phyloP scores from a whole-genome alignment of 30 jellyfish, hydroid and myxozoan genomes.

The Turritopsis rubra region DNA sequence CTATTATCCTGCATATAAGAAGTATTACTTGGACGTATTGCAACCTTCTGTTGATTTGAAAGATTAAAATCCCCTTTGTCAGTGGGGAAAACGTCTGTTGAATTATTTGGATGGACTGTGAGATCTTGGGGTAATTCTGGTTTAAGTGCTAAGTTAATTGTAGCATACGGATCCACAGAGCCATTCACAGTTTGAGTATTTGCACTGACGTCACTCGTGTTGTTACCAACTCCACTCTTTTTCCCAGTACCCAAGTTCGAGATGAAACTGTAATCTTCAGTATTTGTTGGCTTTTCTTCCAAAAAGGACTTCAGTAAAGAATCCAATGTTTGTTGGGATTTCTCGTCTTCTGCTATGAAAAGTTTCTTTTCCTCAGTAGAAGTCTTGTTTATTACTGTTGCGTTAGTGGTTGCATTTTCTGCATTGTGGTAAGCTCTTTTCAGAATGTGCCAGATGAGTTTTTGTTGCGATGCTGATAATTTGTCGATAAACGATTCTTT shows the following conservation, averaged over 20 bases:
- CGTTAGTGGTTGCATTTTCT: constrained; percentile 3
- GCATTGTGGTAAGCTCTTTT: constrained; percentile 23
- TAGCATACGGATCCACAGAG: constrained; percentile 1
- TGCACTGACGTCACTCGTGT: neutral
- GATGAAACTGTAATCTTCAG: neutral
- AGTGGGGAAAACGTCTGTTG: constrained; percentile 6
- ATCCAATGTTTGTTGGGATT: neutral
- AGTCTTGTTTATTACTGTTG: neutral
- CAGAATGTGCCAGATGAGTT: constrained; percentile 26
- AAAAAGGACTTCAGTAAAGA: neutral
- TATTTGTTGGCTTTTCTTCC: neutral
- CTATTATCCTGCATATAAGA: neutral
- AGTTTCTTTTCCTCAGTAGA: neutral
- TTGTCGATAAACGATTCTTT: constrained; percentile 23
- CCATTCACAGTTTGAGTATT: neutral
- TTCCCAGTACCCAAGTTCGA: neutral
- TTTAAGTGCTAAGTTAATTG: neutral
- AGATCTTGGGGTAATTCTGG: constrained; percentile 5
- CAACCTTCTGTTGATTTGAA: neutral
- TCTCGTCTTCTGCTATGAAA: neutral
- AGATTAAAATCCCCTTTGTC: neutral
- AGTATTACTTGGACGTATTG: neutral
- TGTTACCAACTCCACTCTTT: neutral
- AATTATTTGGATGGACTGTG: neutral
- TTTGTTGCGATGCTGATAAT: constrained; percentile 14